These are phyloP conservation scores for Cheilosia impressa DNA, from an alignment of 2,888 invertebrate species.

Conservation along the genomic window DNA sequence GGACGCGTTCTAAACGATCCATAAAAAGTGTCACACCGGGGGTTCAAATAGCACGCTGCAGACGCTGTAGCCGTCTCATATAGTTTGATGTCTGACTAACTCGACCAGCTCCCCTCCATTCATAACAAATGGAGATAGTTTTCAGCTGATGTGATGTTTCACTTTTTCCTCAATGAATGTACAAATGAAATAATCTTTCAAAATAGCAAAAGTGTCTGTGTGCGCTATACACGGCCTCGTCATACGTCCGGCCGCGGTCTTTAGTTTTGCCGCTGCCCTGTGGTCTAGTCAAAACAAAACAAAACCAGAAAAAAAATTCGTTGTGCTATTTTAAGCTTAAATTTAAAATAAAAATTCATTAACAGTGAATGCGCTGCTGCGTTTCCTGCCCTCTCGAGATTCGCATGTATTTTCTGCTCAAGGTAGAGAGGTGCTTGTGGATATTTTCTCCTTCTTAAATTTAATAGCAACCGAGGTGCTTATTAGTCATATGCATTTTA, in stretches of 20 bases:
- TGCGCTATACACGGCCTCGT: conserved; percentile 15
- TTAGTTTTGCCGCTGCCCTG: conserved; percentile 14
- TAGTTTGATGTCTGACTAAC: not conserved
- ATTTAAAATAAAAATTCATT: conserved; percentile 54
- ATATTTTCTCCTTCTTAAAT: conserved; percentile 31
- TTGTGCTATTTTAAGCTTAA: conserved; percentile 39
- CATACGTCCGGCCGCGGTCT: not conserved
- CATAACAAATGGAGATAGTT: conserved; percentile 8
- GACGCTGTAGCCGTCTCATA: too few relatives aligned
- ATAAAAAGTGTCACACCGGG: too few relatives aligned
- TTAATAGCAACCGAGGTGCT: conserved; percentile 71
- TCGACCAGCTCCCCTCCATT: conserved; percentile 17
- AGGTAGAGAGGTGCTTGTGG: conserved; percentile 40
- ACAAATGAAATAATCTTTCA: conserved; percentile 66
- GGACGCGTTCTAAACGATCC: too few relatives aligned
- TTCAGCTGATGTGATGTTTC: conserved; percentile 23
- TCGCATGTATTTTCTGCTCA: not conserved
- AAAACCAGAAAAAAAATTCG: not conserved
- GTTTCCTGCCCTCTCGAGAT: conserved; percentile 41
- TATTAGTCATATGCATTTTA: conserved; percentile 67
- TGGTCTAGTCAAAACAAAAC: conserved; percentile 31
- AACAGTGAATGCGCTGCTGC: conserved; percentile 48
- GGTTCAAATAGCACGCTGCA: too few relatives aligned
- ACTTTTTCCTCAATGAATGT: conserved; percentile 24
- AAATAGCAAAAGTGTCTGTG: conserved; percentile 51